A percentile compares a stretch with the other conserved stretches of the same genome.
These are phyloP conservation scores for Atrichornis clamosus DNA, from an alignment of 2,113 vertebrate species.

Conservation along the genomic window DNA sequence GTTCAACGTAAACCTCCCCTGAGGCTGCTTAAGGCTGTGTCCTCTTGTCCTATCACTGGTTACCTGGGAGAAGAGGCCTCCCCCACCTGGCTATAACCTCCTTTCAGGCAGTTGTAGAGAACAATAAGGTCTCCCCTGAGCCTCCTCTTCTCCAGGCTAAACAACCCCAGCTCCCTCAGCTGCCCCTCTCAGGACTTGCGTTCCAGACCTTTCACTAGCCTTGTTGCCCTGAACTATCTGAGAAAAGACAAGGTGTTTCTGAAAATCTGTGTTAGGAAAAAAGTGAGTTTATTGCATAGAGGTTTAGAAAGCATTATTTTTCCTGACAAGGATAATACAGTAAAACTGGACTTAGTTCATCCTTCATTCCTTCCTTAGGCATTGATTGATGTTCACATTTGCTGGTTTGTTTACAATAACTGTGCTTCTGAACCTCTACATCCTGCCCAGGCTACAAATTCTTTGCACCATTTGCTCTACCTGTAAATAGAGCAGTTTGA, in stretches of 20 bases:
- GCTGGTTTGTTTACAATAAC: neutral
- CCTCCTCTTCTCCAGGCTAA: neutral
- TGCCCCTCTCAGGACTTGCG: neutral
- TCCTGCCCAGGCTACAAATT: neutral
- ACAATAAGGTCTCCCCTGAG: neutral
- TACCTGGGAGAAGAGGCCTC: neutral
- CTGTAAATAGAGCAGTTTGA: neutral
- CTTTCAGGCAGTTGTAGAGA: neutral
- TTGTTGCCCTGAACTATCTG: neutral
- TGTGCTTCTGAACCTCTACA: neutral
- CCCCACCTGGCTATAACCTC: too few species aligned
- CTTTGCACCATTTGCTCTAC: neutral
- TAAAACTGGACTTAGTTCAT: neutral
- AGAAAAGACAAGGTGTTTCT: neutral
- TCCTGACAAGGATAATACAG: neutral
- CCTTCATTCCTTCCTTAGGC: neutral
- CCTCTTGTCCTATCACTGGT: neutral
- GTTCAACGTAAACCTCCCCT: neutral
- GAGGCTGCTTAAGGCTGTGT: fast-evolving
- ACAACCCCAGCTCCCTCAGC: neutral
- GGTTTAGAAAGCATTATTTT: neutral
- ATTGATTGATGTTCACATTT: neutral
- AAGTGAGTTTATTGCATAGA: neutral
- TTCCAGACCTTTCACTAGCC: neutral
- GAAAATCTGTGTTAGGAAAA: neutral